Base-by-base conservation (phyloP, 1,140 invertebrate genomes). In the Catajapyx aquilonaris region DNA sequence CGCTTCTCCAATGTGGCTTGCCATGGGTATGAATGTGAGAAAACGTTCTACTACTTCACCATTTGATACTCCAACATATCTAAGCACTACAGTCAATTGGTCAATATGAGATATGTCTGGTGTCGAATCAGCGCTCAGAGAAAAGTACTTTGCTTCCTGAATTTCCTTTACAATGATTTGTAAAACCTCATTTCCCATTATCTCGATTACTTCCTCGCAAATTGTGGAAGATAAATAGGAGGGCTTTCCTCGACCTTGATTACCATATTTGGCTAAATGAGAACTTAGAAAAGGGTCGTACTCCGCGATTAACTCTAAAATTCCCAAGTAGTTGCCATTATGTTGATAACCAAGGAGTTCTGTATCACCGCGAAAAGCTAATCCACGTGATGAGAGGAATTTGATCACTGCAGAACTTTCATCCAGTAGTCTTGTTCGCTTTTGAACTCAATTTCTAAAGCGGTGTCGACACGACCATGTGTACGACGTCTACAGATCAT, bases 51-150 rank as follows among this genome's bases (percentile, higher is more conserved):
- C 7, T 5, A 33, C 32, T 15, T 33, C 15, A 33, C 16, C 32
- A 28, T 28, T 28, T 28, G 25, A 28, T 17, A 33, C 7, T 9
- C 13, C 7, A 19, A 13, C n/a, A 19, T 19, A 34, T 19, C 33
- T 34, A 13, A 34, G n/a, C 11, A 34, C 19, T 34, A 34, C 33
- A 19, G 33, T 11, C n/a, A 34, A 11, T 19, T 34, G 33, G 20
- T 34, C 18, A 16, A 34, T 19, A 19, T 34, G 33, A 11, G 4
- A 16, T 17, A 34, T 16, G 19, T 34, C 33, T 34, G 33, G 13
- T 4, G 33, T 15, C n/a, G 33, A 34, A 15, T 34, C 33, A 4
- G 20, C 19, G 4, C 3, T 19, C 13, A 19, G 19, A 16, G 13
- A 34, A 34, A 34, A 34, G 20, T 4, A 34, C 2, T 4, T 3